These are phyloP conservation scores for Caligus rogercresseyi DNA, from an alignment of 1,140 invertebrate genomes.

Conservation along the genomic window DNA sequence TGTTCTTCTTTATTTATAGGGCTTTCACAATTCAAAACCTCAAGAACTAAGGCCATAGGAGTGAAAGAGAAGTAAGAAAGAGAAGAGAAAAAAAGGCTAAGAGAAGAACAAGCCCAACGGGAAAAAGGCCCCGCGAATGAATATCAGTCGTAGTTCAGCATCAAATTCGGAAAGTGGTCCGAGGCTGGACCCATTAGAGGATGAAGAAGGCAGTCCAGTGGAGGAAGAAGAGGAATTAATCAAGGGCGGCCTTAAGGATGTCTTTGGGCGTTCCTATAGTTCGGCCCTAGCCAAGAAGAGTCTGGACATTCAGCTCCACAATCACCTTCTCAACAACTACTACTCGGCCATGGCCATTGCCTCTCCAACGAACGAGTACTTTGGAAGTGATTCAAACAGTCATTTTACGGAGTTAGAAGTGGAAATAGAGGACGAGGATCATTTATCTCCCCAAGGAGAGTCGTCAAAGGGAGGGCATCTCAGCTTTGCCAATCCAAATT, in stretches of 20 bases:
- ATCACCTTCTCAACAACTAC: not conserved
- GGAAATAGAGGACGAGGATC: not conserved
- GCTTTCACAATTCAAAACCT: not conserved
- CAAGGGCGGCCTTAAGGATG: not conserved
- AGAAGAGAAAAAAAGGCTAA: not conserved
- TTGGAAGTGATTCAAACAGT: not conserved
- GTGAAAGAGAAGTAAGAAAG: not conserved
- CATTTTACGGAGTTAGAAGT: not conserved
- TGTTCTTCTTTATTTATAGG: not conserved
- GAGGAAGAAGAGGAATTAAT: not conserved
- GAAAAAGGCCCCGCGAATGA: not conserved
- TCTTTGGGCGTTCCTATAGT: not conserved
- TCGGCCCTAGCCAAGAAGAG: not conserved
- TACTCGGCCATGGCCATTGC: not conserved
- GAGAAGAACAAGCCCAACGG: not conserved
- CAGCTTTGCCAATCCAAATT: not conserved
- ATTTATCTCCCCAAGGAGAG: too few species aligned
- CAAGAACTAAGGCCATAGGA: not conserved
- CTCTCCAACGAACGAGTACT: not conserved
- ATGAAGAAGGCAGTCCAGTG: too few species aligned
- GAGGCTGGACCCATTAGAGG: not conserved
- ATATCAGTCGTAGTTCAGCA: not conserved
- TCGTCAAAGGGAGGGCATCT: not conserved
- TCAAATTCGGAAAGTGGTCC: not conserved
- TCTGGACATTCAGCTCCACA: not conserved